Evolutionary conservation across 2,113 vertebrate genomes (phyloP).

Genomic region (Ammospiza caudacuta): DNA sequence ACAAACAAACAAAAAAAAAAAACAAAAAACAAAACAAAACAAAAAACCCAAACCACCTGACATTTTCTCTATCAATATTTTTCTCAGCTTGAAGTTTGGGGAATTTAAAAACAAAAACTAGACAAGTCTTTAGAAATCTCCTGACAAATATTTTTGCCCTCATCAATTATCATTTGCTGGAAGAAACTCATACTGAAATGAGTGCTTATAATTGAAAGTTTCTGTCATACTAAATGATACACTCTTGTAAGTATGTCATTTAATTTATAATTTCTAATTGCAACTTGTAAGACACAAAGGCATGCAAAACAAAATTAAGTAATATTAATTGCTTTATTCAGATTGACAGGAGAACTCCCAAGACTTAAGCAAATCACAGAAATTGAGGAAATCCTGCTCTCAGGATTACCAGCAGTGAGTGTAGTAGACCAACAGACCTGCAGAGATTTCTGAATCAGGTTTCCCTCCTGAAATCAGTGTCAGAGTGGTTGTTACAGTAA

Average conservation of each 20-base stretch:
- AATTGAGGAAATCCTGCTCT: not conserved
- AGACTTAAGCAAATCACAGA: not conserved
- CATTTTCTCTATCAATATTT: not conserved
- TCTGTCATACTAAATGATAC: not conserved
- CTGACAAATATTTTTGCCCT: not conserved
- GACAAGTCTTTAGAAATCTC: not conserved
- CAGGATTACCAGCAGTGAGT: accelerated
- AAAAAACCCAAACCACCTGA: accelerated
- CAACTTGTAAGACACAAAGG: not conserved
- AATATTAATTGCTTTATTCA: not conserved
- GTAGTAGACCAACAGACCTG: not conserved
- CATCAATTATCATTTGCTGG: not conserved
- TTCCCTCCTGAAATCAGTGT: not conserved
- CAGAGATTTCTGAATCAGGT: not conserved
- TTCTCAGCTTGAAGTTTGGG: not conserved
- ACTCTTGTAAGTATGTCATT: not conserved
- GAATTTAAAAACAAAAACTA: not conserved
- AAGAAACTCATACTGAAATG: not conserved
- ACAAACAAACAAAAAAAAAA: not conserved
- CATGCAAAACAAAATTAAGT: not conserved
- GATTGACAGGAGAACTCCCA: not conserved
- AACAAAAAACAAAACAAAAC: not conserved
- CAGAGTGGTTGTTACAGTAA: accelerated
- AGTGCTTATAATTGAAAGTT: not conserved
- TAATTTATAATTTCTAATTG: not conserved